phyloP scores from a whole-genome alignment of 2,888 invertebrate species.

The Brachycybe producta region DNA sequence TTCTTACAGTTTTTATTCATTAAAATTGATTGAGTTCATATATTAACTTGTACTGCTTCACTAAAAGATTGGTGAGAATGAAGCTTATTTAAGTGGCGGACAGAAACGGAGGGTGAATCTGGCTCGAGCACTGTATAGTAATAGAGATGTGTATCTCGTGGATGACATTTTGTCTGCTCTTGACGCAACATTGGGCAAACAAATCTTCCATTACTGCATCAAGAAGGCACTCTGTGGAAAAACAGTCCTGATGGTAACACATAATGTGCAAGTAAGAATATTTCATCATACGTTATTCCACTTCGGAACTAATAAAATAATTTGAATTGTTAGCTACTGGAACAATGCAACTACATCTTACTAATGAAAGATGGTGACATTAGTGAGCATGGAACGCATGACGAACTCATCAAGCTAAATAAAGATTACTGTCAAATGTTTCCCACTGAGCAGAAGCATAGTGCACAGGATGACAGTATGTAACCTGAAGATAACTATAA shows the following conservation, averaged over 20 bases:
- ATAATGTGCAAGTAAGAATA: conserved; percentile 27
- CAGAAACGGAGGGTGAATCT: conserved; percentile 44
- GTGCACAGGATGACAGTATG: too few species aligned
- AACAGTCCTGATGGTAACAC: conserved; percentile 31
- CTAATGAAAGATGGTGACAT: conserved; percentile 45
- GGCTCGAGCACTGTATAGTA: conserved; percentile 43
- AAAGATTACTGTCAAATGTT: conserved; percentile 32
- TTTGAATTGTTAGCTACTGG: conserved; percentile 37
- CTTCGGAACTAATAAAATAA: too few species aligned
- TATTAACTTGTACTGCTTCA: too few species aligned
- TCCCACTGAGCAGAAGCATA: conserved; percentile 24
- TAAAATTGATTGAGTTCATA: too few species aligned
- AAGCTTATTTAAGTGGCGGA: conserved; percentile 39
- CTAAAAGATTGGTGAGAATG: conserved; percentile 39
- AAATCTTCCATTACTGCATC: conserved; percentile 40
- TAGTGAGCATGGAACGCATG: conserved; percentile 43
- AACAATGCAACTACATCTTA: conserved; percentile 44
- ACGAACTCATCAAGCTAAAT: conserved; percentile 31
- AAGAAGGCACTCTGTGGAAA: conserved; percentile 29
- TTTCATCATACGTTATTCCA: background rate
- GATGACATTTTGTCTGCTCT: conserved; percentile 47
- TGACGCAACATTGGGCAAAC: conserved; percentile 39
- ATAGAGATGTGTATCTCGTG: conserved; percentile 41
- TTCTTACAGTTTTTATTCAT: background rate
- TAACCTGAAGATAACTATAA: too few species aligned